A percentile compares a stretch with the other conserved stretches of the same genome.
phyloP scores from a whole-genome alignment of 2,113 vertebrate species.

The Neogale vison region DNA sequence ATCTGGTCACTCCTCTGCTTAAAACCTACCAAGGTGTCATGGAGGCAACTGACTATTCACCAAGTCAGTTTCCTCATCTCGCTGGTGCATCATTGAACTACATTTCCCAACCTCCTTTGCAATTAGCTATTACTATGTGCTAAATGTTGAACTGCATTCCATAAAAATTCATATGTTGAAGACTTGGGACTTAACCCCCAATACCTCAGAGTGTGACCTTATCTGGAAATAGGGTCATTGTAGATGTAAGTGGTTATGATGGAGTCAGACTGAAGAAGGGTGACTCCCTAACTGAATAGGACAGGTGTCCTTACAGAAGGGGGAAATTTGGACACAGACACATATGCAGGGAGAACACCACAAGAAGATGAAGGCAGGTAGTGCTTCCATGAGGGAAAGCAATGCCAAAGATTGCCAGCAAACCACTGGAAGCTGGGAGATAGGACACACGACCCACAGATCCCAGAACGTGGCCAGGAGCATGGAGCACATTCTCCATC shows the following conservation, averaged over 20 bases:
- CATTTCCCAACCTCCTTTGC: background rate
- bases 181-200: background rate
- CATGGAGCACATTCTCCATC: background rate
- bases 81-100: background rate
- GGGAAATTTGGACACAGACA: background rate
- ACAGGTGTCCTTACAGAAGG: background rate
- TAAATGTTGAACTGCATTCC: background rate
- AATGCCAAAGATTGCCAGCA: fast-evolving
- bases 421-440: fast-evolving
- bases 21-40: background rate
- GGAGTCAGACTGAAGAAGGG: background rate
- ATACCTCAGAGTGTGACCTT: background rate
- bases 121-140: background rate
- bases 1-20: background rate
- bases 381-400: background rate
- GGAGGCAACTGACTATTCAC: background rate
- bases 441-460: fast-evolving
- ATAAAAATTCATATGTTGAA: background rate
- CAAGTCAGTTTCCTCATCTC: background rate
- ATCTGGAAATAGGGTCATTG: background rate
- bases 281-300: background rate
- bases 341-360: background rate
- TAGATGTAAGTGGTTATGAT: background rate
- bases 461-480: too few species aligned
- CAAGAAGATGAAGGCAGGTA: background rate